Evolutionary conservation across 2,797 vertebrate genomes (phyloP).

Genomic region (Coreius guichenoti): DNA sequence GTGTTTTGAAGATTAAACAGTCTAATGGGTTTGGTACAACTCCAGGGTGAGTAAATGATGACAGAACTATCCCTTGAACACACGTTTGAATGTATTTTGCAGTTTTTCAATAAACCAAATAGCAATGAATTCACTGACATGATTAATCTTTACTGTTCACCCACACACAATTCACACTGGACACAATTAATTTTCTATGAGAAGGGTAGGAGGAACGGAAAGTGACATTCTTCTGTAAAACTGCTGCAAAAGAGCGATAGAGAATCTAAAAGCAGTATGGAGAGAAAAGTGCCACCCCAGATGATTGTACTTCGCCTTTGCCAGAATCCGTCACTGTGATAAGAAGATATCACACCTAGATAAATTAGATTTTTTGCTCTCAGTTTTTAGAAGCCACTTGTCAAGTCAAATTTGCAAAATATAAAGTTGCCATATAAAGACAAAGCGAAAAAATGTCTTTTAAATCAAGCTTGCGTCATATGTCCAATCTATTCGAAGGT

Average conservation of each 20-base stretch:
- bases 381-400: background rate
- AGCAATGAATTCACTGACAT: background rate
- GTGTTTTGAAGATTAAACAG: background rate
- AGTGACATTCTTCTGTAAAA: background rate
- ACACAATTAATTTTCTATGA: background rate
- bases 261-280: background rate
- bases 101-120: background rate
- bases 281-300: conserved; percentile 19
- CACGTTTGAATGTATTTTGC: background rate
- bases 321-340: background rate
- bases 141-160: conserved; percentile 1
- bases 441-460: background rate
- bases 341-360: background rate
- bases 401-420: background rate
- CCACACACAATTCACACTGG: conserved; percentile 5
- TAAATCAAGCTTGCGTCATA: background rate
- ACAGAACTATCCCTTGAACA: background rate
- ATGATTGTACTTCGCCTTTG: background rate
- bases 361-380: background rate
- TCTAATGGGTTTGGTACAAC: background rate
- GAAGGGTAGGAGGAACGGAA: background rate
- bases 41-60: background rate
- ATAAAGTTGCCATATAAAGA: background rate
- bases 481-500: background rate
- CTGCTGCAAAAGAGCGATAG: background rate